Base-by-base conservation (phyloP, 2,113 vertebrate species). In the Etheostoma spectabile region DNA sequence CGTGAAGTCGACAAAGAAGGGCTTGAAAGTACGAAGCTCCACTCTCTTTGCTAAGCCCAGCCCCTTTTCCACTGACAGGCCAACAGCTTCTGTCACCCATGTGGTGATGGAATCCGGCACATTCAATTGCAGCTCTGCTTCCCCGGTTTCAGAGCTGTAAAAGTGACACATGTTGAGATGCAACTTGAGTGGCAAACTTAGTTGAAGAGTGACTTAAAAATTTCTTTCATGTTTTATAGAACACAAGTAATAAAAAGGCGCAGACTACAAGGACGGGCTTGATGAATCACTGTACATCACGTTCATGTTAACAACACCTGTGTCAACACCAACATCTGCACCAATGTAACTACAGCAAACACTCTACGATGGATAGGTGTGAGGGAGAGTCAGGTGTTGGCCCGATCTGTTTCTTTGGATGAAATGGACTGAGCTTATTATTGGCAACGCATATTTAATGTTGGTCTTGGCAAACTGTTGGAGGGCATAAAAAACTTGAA, bases 91-190 rank as follows among this genome's bases (percentile, higher is more conserved):
- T 0, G 95, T 95, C 84, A 98, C 94, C 97, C 97, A 99, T 0
- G 96, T 97, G 18, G 97, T 98, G 93, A 99, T 97, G n/a, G 97
- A 98, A 86, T 98, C 96, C 0, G 97, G 97, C 49, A 97, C 95
- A 6, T 97, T 95, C 91, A 98, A 45, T 0, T 15, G 94, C 79
- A 99, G 92, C 65, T 95, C 93, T 0, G 95, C 96, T 69, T 98
- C 96, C 2, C 97, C 96, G 0, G 92, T 96, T 0, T 82, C 65
- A 46, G 91, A 73, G 18, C 96, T 98, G 89, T 35, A 8, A 42
- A 42, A 72, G 75, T 24, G 62, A 78, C 67, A 80, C 35, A 49
- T 70, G 45, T 56, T 55, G 38, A 75, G 61, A 80, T 21, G 51
- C 66, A 80, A 38, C 12, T 55, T 64, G 19, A 60, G 24, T 30